Evolutionary conservation across 2,113 vertebrate genomes (phyloP), one percentile per base, ranked within the genome.

Genomic region (Eptesicus fuscus): DNA sequence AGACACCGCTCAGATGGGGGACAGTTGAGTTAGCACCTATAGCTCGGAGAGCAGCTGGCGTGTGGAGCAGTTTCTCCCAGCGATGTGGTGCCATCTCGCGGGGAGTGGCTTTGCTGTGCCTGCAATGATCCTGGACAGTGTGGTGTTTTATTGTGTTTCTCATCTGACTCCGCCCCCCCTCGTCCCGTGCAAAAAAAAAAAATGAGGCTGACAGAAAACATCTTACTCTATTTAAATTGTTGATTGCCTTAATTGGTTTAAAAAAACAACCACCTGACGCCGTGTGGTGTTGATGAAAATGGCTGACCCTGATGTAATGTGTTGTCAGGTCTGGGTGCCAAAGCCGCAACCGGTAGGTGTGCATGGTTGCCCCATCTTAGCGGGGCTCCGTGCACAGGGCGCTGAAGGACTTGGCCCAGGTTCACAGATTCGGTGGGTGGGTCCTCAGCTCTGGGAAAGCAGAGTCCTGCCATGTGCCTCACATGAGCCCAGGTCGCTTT

Each of bases 41-140:
- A 59, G 28, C 56, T 59, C 9, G 23, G 23, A 61, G 16, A 13
- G 13, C 9, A 37, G 22, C 17, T 3, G 61, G 25, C 17, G 12
- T 25, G 70, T 9, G 18, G 9, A 1, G 16, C 25, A 56, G 16
- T 30, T 59, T 53, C 0, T 76, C 12, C 18, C 30, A 42, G 30
- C 9, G 25, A 4, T 28, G 49, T 12, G 20, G 18, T 11, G 37
- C 7, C 11, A 25, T 28, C 35, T 25, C 7, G 16, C 4, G 32
- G 22, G 32, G n/a, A 5, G 4, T 23, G 7, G 4, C 7, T 53
- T 6, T 44, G 30, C 44, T 28, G 0, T 32, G 30, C 56, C 65
- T 74, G 4, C 4, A 1, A 3, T 0, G 22, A 40, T 37, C 61
- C 1, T 3, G 53, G n/a, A 2, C 69, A 11, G 2, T 4, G 7